These are phyloP conservation scores for Synanthedon vespiformis DNA, from an alignment of 2,888 invertebrate genomes.

Conservation along the genomic window DNA sequence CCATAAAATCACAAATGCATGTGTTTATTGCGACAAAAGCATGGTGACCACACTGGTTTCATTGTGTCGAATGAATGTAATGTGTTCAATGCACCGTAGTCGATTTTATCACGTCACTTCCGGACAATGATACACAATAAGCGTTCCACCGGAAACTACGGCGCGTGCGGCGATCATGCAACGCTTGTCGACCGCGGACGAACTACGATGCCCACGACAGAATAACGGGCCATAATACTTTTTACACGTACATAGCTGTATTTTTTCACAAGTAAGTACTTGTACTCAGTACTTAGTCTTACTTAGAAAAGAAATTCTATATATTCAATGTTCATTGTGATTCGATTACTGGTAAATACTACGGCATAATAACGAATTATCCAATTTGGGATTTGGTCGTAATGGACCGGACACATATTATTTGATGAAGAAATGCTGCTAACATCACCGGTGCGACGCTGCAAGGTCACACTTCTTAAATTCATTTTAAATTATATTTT, in stretches of 20 bases:
- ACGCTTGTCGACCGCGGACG: constrained; percentile 12
- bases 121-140: constrained; percentile 34
- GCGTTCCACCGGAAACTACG: constrained; percentile 39
- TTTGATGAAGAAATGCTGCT: no score
- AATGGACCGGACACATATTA: no score
- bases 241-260: constrained; percentile 8
- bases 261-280: background rate
- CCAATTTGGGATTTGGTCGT: no score
- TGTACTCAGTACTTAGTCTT: background rate
- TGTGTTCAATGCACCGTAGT: constrained; percentile 16
- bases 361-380: no score
- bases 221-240: constrained; percentile 15
- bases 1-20: background rate
- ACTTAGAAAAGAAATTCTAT: background rate
- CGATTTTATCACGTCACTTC: constrained; percentile 48
- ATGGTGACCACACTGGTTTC: background rate
- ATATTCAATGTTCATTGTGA: background rate
- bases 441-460: no score
- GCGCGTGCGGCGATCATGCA: constrained; percentile 51
- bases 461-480: no score
- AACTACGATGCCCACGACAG: background rate
- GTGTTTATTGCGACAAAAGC: background rate
- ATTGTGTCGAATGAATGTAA: constrained; percentile 3
- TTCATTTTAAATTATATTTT: no score
- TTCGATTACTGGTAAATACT: background rate